Evolutionary conservation across 2,888 invertebrate species (phyloP).

Genomic region (Hedychridium roseum): DNA sequence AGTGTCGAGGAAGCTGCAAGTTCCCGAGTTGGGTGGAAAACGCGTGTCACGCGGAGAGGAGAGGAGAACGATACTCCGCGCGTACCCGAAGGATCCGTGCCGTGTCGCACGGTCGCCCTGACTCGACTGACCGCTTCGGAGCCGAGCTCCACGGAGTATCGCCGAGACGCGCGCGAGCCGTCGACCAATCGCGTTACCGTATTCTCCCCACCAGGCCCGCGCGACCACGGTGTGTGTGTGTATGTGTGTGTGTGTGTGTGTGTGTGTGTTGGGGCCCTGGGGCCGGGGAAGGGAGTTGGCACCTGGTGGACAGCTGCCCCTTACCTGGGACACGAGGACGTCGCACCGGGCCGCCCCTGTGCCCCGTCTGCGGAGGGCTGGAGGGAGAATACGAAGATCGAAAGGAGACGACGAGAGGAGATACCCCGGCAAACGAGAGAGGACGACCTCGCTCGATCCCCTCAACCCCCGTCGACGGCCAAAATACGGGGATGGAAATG

Average conservation of each 20-base stretch:
- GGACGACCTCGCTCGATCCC: neutral
- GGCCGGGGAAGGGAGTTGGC: slow-evolving; percentile 44
- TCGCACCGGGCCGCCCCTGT: slow-evolving; percentile 52
- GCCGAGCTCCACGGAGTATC: slow-evolving; percentile 50
- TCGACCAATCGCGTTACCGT: slow-evolving; percentile 43
- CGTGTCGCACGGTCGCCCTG: slow-evolving; percentile 48
- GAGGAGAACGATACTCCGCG: neutral
- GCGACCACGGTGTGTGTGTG: slow-evolving; percentile 13
- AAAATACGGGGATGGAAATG: too few relatives aligned
- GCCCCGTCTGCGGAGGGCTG: slow-evolving; percentile 13
- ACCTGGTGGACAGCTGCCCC: slow-evolving; percentile 62
- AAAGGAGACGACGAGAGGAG: slow-evolving; percentile 2
- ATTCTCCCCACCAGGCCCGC: slow-evolving; percentile 23
- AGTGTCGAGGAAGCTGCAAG: too few relatives aligned
- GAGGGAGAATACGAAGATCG: neutral
- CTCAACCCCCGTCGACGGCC: too few relatives aligned
- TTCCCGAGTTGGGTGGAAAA: slow-evolving; percentile 6
- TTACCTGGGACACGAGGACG: slow-evolving; percentile 53
- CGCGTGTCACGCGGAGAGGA: neutral
- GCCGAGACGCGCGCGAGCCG: slow-evolving; percentile 59
- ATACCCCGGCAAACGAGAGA: neutral
- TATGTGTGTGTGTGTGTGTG: too few relatives aligned
- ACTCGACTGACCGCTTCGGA: slow-evolving; percentile 55
- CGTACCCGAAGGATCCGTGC: slow-evolving; percentile 9
- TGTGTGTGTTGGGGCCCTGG: too few relatives aligned